Percentiles rank a stretch among this genome's conserved stretches.
Evolutionary conservation across 1,140 invertebrate genomes (phyloP).

Genomic region (Diploscapter pachys): DNA sequence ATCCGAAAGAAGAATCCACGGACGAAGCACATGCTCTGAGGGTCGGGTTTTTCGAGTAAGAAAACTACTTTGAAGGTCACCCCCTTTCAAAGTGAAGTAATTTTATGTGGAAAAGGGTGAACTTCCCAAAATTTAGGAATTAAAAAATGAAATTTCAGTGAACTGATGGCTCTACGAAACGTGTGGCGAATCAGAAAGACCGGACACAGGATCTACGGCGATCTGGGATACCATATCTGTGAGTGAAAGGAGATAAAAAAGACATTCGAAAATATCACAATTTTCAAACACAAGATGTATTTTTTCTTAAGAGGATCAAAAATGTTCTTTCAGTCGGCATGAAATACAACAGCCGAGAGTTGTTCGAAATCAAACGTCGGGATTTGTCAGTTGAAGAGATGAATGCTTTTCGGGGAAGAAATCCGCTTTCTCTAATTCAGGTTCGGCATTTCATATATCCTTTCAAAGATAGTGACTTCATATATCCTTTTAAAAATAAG

Average conservation of each 20-base stretch:
- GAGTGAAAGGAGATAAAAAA: background rate
- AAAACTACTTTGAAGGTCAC: background rate
- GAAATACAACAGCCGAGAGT: conserved; percentile 17
- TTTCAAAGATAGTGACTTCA: background rate
- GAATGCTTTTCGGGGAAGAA: background rate
- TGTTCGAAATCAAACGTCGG: conserved; percentile 8
- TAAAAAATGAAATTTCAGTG: conserved; percentile 15
- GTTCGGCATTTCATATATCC: too few relatives aligned
- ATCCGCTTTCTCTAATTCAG: too few relatives aligned
- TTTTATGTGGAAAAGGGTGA: background rate
- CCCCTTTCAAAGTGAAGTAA: background rate
- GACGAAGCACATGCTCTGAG: background rate
- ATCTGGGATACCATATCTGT: conserved; percentile 32
- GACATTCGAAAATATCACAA: background rate
- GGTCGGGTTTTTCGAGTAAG: conserved; percentile 6
- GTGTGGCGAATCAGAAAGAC: conserved; percentile 26
- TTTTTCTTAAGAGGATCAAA: background rate
- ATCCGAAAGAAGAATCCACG: background rate
- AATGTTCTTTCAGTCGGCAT: conserved; percentile 21
- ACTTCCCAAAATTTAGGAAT: background rate
- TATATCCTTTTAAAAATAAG: background rate
- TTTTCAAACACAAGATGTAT: background rate
- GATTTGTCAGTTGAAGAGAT: background rate
- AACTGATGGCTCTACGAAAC: conserved; percentile 26
- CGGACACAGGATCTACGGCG: conserved; percentile 24